Base-by-base conservation (phyloP, 2,113 vertebrate genomes). In the Tachuris rubrigastra region DNA sequence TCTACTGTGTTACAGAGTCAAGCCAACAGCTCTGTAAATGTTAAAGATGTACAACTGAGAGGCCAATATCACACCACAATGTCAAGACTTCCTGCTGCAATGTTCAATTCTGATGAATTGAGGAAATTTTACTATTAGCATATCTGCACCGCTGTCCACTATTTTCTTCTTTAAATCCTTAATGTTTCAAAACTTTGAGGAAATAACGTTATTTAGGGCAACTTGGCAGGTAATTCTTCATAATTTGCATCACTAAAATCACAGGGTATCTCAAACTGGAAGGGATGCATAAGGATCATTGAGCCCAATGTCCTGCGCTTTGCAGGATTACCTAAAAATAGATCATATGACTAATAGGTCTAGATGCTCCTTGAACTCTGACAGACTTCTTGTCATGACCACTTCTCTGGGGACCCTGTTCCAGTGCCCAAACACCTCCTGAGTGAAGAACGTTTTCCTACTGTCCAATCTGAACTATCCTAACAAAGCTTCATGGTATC, bases 311-410 rank as follows among this genome's bases (percentile, higher is more conserved):
- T 3, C 25, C 10, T 14, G 10, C 7, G 25, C 16, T 67, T 75
- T 60, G 7, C 27, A 60, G 11, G 20, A 42, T 53, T 49, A 8
- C 4, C 35, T 69, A 50, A 76, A 86, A 76, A 24, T 9, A 56
- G 17, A 69, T 4, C 23, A 27, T 22, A 15, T 22, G 30, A 68
- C 24, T 46, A 30, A 68, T n/a, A 60, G 0, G 0, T 7, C 4
- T n/a, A 39, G 39, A 35, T 18, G 11, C 2, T 47, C 24, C 20
- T 46, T 75, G 53, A 44, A 50, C 9, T 68, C 14, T 49, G 39
- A 25, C 53, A 39, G 7, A 12, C 3, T 81, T 42, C 27, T 41
- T 55, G 41, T 21, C 13, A 14, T 15, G 5, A 81, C 27, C 22
- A 55, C 10, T 37, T 75, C 33, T 13, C 53, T 69, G 41, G 23